phyloP scores from a whole-genome alignment of 2,888 invertebrate species.

The Syrista parreyssii region DNA sequence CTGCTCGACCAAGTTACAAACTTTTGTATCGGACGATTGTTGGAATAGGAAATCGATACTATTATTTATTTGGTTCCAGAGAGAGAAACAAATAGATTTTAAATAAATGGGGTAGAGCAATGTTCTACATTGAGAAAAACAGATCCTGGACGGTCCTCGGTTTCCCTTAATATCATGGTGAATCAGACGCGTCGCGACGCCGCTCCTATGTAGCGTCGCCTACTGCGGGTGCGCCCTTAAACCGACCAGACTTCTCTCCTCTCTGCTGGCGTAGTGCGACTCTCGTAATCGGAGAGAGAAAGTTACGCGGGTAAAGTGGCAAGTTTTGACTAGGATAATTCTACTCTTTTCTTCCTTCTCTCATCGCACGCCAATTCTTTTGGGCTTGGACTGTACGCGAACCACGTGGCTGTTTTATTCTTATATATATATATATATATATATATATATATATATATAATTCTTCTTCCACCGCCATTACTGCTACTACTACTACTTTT shows the following conservation, averaged over 20 bases:
- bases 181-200: background rate
- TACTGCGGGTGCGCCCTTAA: background rate
- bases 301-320: background rate
- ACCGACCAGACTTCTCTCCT: background rate
- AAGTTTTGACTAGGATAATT: background rate
- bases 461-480: background rate
- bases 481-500: background rate
- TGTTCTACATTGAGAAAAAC: background rate
- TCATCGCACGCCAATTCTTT: background rate
- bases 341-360: background rate
- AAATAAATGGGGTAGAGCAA: background rate
- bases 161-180: background rate
- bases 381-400: background rate
- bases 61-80: background rate
- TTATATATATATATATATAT: background rate
- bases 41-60: background rate
- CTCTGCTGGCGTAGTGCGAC: background rate
- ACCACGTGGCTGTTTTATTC: constrained; percentile 3
- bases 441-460: too few relatives aligned
- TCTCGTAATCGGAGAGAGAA: background rate
- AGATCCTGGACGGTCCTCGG: background rate
- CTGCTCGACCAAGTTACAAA: background rate
- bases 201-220: background rate
- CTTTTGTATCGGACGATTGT: background rate
- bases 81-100: background rate